Conservation (phyloP, 2,888 invertebrate genomes). For the Eupelmus urozonus region DNA sequence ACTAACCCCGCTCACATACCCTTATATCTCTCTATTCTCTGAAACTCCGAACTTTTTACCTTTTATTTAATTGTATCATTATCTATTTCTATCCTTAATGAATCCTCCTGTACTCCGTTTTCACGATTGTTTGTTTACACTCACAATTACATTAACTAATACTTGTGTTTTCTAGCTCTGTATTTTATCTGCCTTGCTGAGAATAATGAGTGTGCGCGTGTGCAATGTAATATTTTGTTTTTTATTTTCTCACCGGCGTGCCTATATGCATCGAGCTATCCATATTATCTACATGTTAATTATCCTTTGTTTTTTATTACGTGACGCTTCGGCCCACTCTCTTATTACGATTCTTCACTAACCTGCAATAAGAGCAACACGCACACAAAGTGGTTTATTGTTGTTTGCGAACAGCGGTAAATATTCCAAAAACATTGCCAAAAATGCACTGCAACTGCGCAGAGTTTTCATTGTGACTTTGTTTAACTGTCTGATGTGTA, state of each 20-base stretch:
- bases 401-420: conserved; percentile 18
- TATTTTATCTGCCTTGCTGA: conserved; percentile 54
- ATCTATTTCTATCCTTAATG: neutral
- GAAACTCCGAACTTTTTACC: conserved; percentile 8
- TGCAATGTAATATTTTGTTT: conserved; percentile 32
- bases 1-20: neutral
- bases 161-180: conserved; percentile 43
- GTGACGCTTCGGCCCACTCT: conserved; percentile 23
- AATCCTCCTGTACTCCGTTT: conserved; percentile 29
- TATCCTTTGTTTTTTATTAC: conserved; percentile 6
- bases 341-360: conserved; percentile 19
- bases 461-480: conserved; percentile 57
- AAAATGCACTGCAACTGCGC: conserved; percentile 55
- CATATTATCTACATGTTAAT: conserved; percentile 18
- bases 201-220: conserved; percentile 37
- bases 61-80: neutral
- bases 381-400: conserved; percentile 20
- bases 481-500: conserved; percentile 40
- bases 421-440: conserved; percentile 34
- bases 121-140: conserved; percentile 49
- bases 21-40: conserved; percentile 45
- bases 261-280: conserved; percentile 34
- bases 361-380: conserved; percentile 24
- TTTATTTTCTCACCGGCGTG: conserved; percentile 38
- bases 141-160: conserved; percentile 30